Evolutionary conservation across 2,113 vertebrate genomes (phyloP), one percentile per base, ranked within the genome.

Genomic region (Aegotheles bennettii): DNA sequence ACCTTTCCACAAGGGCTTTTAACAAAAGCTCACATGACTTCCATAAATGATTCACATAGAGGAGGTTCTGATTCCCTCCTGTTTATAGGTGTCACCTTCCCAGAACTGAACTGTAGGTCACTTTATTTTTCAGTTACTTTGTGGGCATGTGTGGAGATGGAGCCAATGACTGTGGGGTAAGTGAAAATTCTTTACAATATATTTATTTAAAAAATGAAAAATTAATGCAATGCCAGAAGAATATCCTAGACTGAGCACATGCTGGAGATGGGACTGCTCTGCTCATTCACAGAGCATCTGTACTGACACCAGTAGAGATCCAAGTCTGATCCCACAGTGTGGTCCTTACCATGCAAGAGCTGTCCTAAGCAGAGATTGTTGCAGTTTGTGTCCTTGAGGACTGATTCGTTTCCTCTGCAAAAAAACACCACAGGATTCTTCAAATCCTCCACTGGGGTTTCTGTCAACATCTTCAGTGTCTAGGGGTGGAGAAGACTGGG

Each of bases 131-230:
- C 33, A 98, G 98, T 93, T 98, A 98, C 83, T 98, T 98, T 87
- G 98, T 98, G 96, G 98, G 98, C 50, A 98, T 98, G 98, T 98
- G 98, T 24, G 98, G 98, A 84, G 98, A 98, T 33, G 98, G 98
- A 87, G 98, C 98, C 86, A 98, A 98, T 83, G 98, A 98, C 96
- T 98, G 98, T 4, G 98, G 98, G 94, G 98, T 98, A 97, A 98
- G 98, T 97, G 87, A 56, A 51, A 38, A 47, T 36, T 85, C 35
- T 86, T 71, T 38, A 36, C 14, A 21, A 23, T 36, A 1, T 60
- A 59, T 82, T 71, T 73, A 42, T 42, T 61, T 36, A 1, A 25
- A 76, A 92, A 81, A 53, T 23, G 19, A 54, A 45, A 69, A 77
- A 68, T 11, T 0, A 77, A 36, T 70, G 38, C 18, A 78, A 13